A percentile compares a stretch with the other conserved stretches of the same genome.
Evolutionary conservation across 2,113 vertebrate species (phyloP).

Genomic region (Pelodiscus sinensis): DNA sequence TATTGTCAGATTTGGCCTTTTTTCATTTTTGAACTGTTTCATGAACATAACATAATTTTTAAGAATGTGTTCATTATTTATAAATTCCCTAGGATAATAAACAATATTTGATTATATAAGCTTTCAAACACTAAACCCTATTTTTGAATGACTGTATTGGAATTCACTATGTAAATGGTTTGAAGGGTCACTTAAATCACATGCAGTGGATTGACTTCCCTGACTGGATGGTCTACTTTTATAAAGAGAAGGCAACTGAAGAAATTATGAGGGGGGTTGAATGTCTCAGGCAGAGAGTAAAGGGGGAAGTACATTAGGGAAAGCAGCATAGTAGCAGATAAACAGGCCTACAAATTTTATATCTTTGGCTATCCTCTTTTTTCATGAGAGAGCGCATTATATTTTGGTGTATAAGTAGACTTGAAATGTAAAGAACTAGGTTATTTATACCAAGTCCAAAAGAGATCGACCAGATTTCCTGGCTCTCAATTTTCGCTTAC

Average conservation of each 20-base stretch:
- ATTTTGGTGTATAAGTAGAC: background rate
- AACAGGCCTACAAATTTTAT: background rate
- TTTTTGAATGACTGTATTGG: background rate
- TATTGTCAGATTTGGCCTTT: background rate
- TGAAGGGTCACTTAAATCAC: background rate
- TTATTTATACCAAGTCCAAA: background rate
- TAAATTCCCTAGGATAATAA: background rate
- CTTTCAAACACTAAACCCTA: background rate
- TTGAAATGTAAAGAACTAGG: background rate
- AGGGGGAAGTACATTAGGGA: background rate
- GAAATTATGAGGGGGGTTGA: background rate
- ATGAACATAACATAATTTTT: background rate
- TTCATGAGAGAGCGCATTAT: background rate
- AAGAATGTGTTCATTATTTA: background rate
- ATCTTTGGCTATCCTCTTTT: background rate
- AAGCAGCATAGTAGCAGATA: background rate
- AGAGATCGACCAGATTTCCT: background rate
- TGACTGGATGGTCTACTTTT: background rate
- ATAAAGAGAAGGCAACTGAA: background rate
- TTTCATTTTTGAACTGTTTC: conserved; percentile 31
- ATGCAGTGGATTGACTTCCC: background rate
- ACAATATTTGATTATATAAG: background rate
- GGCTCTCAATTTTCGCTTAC: background rate
- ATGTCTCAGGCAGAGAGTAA: background rate
- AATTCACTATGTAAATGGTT: background rate